These are phyloP conservation scores for Sarcoramphus papa DNA, from an alignment of 2,797 vertebrate genomes.

Conservation along the genomic window DNA sequence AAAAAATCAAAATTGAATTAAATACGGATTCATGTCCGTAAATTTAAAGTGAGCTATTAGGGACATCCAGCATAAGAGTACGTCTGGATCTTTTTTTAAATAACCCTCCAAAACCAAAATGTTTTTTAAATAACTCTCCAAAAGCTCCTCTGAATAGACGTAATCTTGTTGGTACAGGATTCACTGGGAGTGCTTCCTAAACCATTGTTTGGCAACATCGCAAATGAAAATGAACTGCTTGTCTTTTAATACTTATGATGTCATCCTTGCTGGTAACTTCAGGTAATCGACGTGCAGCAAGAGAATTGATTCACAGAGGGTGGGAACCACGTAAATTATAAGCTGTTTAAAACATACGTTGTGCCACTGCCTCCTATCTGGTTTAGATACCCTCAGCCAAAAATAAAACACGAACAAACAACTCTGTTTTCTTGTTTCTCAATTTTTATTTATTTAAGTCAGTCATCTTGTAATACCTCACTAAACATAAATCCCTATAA, in stretches of 20 bases:
- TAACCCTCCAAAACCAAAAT: neutral
- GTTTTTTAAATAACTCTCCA: neutral
- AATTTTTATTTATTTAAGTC: neutral
- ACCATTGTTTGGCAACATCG: neutral
- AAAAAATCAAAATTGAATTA: neutral
- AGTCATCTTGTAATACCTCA: neutral
- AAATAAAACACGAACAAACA: neutral
- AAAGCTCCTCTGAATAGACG: neutral
- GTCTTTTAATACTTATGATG: neutral
- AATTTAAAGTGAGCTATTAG: neutral
- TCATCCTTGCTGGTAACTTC: neutral
- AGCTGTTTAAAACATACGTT: neutral
- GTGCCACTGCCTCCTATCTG: neutral
- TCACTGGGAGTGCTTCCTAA: neutral
- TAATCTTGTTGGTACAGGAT: neutral
- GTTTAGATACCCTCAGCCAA: neutral
- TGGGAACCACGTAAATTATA: neutral
- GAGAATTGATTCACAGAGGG: neutral
- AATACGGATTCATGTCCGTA: neutral
- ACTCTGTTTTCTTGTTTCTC: neutral
- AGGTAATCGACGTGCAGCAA: neutral
- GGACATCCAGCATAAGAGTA: neutral
- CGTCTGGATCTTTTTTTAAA: neutral
- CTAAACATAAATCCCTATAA: neutral
- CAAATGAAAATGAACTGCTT: neutral